phyloP scores from a whole-genome alignment of 2,113 vertebrate genomes.

The Carettochelys insculpta region DNA sequence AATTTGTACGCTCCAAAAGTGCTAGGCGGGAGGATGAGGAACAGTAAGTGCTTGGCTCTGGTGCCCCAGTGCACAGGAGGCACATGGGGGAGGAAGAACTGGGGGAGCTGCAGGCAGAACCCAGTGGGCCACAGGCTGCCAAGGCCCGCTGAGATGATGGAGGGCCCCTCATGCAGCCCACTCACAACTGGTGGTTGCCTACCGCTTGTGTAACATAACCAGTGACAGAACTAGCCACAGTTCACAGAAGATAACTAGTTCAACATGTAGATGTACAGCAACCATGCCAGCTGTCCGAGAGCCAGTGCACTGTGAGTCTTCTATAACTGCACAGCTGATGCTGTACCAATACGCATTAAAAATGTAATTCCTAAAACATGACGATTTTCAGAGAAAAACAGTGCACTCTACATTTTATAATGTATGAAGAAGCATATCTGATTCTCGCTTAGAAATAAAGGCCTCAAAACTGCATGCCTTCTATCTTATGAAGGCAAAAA shows the following conservation, averaged over 20 bases:
- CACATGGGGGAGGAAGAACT: too few species aligned
- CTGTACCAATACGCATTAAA: not conserved
- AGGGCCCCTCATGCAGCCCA: too few species aligned
- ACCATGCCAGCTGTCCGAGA: rapidly evolving
- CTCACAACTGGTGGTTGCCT: too few species aligned
- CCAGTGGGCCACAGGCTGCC: too few species aligned
- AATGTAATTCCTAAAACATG: not conserved
- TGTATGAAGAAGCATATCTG: not conserved
- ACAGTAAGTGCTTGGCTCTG: too few species aligned
- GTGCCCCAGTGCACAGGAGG: too few species aligned
- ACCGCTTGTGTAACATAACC: too few species aligned
- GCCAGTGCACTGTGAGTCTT: rapidly evolving
- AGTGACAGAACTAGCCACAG: not conserved
- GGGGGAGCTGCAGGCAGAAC: too few species aligned
- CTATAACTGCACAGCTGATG: not conserved
- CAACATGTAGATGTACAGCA: not conserved
- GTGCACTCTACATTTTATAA: not conserved
- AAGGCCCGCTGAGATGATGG: too few species aligned
- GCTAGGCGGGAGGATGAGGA: too few species aligned
- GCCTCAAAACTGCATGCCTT: not conserved
- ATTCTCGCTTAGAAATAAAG: not conserved
- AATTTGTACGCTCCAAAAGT: too few species aligned
- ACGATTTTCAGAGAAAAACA: not conserved
- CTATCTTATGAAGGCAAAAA: not conserved
- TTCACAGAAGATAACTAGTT: rapidly evolving